These are phyloP conservation scores for Campylomormyrus tamandua DNA, from an alignment of 2,113 vertebrate species.

Conservation along the genomic window DNA sequence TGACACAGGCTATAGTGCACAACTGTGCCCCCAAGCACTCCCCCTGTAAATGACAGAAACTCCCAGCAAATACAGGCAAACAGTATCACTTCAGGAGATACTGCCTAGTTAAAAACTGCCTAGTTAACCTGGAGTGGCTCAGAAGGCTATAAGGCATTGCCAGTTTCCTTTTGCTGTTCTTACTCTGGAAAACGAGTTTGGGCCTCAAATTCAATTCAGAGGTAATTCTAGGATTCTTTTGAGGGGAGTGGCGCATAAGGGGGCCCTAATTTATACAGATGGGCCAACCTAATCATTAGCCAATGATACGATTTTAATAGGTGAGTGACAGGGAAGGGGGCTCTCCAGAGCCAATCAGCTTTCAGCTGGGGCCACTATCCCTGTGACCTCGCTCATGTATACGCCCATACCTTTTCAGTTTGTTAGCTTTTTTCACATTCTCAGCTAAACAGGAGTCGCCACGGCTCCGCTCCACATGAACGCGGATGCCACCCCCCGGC, in stretches of 20 bases:
- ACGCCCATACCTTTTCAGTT: not conserved
- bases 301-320: not conserved
- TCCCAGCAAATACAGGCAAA: not conserved
- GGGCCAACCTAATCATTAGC: not conserved
- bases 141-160: not conserved
- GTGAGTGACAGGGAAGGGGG: not conserved
- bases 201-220: not conserved
- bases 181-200: not conserved
- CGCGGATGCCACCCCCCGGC: not conserved
- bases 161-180: not conserved
- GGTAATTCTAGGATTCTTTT: not conserved
- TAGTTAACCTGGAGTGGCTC: not conserved
- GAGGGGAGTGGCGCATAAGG: not conserved
- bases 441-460: not conserved
- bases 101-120: not conserved
- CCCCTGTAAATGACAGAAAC: not conserved
- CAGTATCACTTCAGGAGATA: not conserved
- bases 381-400: not conserved
- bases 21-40: not conserved
- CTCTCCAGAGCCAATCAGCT: not conserved
- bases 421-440: not conserved
- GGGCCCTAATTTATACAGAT: not conserved
- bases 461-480: not conserved
- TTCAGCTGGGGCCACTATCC: not conserved
- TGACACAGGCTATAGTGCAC: not conserved